Base-by-base conservation (phyloP, 2,888 invertebrate species). In the Himalopsyche anomala region DNA sequence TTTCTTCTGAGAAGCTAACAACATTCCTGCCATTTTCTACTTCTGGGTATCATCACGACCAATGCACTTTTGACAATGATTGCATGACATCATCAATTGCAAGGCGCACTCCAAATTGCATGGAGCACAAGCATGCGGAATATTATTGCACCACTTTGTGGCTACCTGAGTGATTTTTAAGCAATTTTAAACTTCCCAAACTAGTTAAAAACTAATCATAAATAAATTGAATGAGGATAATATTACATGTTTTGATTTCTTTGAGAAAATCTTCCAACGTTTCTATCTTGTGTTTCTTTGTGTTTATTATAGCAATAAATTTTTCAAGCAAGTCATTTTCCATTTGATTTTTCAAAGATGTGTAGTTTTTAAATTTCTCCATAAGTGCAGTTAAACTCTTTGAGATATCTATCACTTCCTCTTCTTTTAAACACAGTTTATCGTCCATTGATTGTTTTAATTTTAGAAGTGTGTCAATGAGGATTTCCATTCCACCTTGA, bases 301-400 rank as follows among this genome's bases (percentile, higher is more conserved):
- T 40, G 40, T 88, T 88, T 17, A 88, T 54, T 19, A 88, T 19
- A n/a, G 62, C 17, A 5, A 87, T 54, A 82, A 87, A 87, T 81
- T 87, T 88, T n/a, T 28, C 51, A 80, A 86, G 86, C 19, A 88
- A 42, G 40, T 88, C 88, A 36, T 87, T 40, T 62, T 88, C 88
- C 88, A 88, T 88, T 38, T 84, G 36, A 11, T 45, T 84, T 80
- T 88, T 88, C 55, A 84, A 45, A 54, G 84, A 45, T 9, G 85
- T 83, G 38, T 80, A 83, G 36, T 84, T 81, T 51, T 87, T 51
- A 56, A 84, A 85, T 28, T 84, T 87, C 9, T 79, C 80, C 4
- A 84, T 62, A 17, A 84, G 36, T 3, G 17, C 12, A 5, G 62
- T 15, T 36, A 88, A 69, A 56, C 87, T 40, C 12, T 38, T 84